Evolutionary conservation across 1,140 invertebrate species (phyloP), one percentile per base, ranked within the genome.

Genomic region (Rhagoletis pomonella): DNA sequence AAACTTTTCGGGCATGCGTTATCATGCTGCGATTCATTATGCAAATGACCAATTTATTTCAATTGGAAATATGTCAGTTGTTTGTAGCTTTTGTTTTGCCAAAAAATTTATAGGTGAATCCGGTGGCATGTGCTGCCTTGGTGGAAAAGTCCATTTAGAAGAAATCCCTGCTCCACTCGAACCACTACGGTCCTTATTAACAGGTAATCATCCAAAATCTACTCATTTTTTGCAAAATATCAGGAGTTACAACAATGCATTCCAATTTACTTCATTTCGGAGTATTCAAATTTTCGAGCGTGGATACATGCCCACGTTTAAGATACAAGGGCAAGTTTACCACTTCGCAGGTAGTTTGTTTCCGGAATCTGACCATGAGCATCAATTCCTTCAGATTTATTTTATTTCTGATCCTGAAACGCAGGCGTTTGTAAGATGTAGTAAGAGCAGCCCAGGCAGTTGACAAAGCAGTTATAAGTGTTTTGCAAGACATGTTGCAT

Each of bases 261-360:
- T 42, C 42, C 3, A 59, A 6, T 60, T 85, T n/a, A 60, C 84
- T 29, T 85, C 84, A 4, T 85, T 60, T 60, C 19, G 55, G 7
- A n/a, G 55, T 12, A 42, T 29, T 19, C 44, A 81, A 81, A 58
- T 85, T 59, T 9, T 58, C 3, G 9, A 60, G 10, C 5, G 55
- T 60, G 85, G 85, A 0, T 86, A 64, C 62, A 64, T 44, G 29
- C 85, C 85, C 3, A 85, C 81, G 3, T 64, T 86, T n/a, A 39
- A 60, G 10, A 64, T 86, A 19, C 58, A 86, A 42, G 85, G 85
- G 42, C 85, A 86, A 19, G 19, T 86, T 86, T 86, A 86, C 44
- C 85, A 64, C 29, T 44, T 1, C 59, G 47, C 44, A 17, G 59
- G 58, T 9, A 42, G 59, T 14, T 7, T 62, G 10, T 64, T 62